Evolutionary conservation across 2,113 vertebrate genomes (phyloP).

Genomic region (Aegithalos caudatus): DNA sequence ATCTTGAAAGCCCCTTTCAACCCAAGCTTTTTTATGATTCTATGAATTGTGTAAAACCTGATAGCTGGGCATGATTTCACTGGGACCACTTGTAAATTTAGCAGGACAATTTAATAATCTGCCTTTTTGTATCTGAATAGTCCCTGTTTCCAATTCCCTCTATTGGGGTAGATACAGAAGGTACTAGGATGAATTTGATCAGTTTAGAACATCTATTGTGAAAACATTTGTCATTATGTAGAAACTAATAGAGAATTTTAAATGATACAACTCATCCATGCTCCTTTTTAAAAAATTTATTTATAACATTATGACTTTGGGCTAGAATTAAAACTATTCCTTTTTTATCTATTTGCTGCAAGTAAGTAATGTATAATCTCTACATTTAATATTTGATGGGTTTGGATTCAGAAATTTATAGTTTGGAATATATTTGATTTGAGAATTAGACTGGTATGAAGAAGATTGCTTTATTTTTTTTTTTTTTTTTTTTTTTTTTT

Average conservation of each 20-base stretch:
- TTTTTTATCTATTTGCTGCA: background rate
- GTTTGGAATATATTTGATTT: background rate
- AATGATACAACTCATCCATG: background rate
- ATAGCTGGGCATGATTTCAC: background rate
- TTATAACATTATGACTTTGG: background rate
- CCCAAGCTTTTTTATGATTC: background rate
- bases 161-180: background rate
- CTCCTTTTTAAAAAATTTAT: background rate
- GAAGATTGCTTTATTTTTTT: background rate
- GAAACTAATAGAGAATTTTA: background rate
- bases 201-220: background rate
- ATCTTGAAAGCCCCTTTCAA: background rate
- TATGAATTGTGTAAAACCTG: background rate
- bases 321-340: background rate
- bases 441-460: background rate
- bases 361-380: background rate
- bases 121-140: background rate
- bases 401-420: background rate
- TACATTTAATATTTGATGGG: background rate
- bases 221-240: background rate
- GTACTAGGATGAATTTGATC: background rate
- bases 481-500: background rate
- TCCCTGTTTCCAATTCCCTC: background rate
- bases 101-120: background rate
- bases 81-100: background rate